A percentile compares a stretch with the other conserved stretches of the same genome.
Evolutionary conservation across 2,113 vertebrate species (phyloP).

Genomic region (Poecilia latipinna): DNA sequence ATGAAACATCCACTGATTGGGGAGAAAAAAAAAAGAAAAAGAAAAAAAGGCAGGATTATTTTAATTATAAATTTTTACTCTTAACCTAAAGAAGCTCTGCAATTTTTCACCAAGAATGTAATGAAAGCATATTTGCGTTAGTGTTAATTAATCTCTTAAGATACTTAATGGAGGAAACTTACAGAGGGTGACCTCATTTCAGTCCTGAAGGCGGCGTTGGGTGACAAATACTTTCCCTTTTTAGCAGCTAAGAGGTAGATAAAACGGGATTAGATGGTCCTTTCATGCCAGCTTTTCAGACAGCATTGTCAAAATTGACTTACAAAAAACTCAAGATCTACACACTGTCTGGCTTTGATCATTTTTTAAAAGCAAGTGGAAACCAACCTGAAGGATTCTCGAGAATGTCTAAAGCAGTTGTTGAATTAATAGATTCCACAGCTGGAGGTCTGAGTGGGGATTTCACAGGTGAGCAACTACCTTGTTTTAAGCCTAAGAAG

Average conservation of each 20-base stretch:
- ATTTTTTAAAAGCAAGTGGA: not conserved
- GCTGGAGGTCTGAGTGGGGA: conserved; percentile 51
- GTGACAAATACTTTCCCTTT: conserved; percentile 76
- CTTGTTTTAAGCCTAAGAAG: conserved; percentile 47
- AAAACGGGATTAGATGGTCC: conserved; percentile 72
- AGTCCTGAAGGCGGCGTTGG: conserved; percentile 65
- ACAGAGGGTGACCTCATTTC: conserved; percentile 77
- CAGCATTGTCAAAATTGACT: conserved; percentile 64
- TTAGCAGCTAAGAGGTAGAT: conserved; percentile 77
- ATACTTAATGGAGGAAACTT: conserved; percentile 77
- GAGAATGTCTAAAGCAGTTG: conserved; percentile 38
- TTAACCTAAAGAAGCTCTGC: conserved; percentile 57
- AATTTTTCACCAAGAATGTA: conserved; percentile 47
- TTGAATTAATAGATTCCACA: conserved; percentile 47
- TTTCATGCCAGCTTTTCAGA: conserved; percentile 62
- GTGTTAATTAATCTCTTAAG: conserved; percentile 80
- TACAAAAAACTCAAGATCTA: conserved; percentile 36
- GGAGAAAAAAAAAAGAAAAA: conserved; percentile 12
- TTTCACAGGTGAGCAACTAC: conserved; percentile 50
- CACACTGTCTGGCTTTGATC: conserved; percentile 13
- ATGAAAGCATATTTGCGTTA: conserved; percentile 69
- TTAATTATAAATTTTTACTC: conserved; percentile 44
- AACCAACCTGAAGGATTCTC: conserved; percentile 54
- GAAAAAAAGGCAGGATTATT: conserved; percentile 4
- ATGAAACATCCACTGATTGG: conserved; percentile 74